Evolutionary conservation across 2,797 vertebrate genomes (phyloP), one percentile per base, ranked within the genome.

Genomic region (Takifugu ocellatus): DNA sequence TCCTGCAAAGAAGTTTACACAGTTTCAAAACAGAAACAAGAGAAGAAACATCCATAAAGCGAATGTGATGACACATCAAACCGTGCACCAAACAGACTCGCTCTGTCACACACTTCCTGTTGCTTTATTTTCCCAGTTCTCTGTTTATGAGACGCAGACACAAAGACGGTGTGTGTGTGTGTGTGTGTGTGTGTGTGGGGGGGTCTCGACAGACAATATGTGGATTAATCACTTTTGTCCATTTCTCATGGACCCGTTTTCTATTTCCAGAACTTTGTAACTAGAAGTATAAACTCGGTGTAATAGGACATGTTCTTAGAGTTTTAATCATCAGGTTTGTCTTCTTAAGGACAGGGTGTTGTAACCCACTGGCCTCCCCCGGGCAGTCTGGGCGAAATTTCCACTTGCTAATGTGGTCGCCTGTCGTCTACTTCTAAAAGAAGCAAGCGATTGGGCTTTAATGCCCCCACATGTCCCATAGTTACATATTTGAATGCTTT

Each of bases 1-100:
- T 88, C 68, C 50, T 4, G 66, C 84, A 79, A 85, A 79, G 75
- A 84, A 47, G 89, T 92, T 92, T 91, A 91, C 83, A 86, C 72
- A 76, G 78, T 78, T 75, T 78, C 84, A 88, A 91, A 90, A 91
- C 89, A 91, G 88, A 90, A 90, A 89, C 84, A 88, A 65, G 79
- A 67, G 60, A 75, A 68, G 83, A 86, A 70, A 81, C 81, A 88
- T 85, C 75, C 68, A 84, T 87, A 83, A 91, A 88, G 79, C 26
- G 56, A 82, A 75, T 81, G 78, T 82, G 84, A 87, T 83, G 84
- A 84, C 85, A 88, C 78, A 85, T 89, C 84, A 89, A 87, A 86
- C 86, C 61, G 58, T 80, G 73, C 84, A 82, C 68, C 86, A 87
- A 86, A 83, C 84, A 85, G 76, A 86, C 61, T 68, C 66, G 63